phyloP scores from a whole-genome alignment of 2,797 vertebrate genomes.

The Jordanella pulchra region DNA sequence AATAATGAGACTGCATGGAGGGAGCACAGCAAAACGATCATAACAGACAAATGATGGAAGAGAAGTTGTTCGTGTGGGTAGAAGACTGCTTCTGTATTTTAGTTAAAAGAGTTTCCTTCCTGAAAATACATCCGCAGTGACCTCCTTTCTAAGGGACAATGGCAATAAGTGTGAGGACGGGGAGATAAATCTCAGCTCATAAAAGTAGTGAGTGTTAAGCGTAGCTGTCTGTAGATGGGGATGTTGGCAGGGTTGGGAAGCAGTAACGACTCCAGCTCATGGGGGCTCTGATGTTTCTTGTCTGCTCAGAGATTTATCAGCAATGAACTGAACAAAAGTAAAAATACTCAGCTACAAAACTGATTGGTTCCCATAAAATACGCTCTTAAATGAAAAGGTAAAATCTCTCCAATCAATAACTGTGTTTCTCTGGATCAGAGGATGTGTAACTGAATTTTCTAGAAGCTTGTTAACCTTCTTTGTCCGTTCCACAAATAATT shows the following conservation, averaged over 20 bases:
- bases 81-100: slow-evolving; percentile 23
- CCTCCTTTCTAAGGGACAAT: slow-evolving; percentile 46
- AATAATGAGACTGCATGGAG: slow-evolving; percentile 34
- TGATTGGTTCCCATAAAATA: background rate
- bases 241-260: slow-evolving; percentile 13
- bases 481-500: no score
- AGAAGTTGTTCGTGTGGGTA: slow-evolving; percentile 18
- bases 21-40: slow-evolving; percentile 30
- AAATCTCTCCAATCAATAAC: slow-evolving; percentile 26
- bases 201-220: slow-evolving; percentile 22
- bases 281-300: slow-evolving; percentile 9
- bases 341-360: no score
- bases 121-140: slow-evolving; percentile 50
- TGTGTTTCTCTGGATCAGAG: slow-evolving; percentile 30
- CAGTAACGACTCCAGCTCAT: background rate
- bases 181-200: slow-evolving; percentile 39
- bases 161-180: background rate
- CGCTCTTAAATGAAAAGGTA: slow-evolving; percentile 7
- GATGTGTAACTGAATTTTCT: slow-evolving; percentile 27
- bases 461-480: background rate
- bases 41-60: slow-evolving; percentile 12
- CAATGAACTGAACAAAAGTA: background rate
- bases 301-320: slow-evolving; percentile 31
- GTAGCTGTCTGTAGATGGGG: slow-evolving; percentile 13
- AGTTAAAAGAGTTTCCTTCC: slow-evolving; percentile 35